Percentiles rank a stretch among this genome's conserved stretches.
phyloP scores from a whole-genome alignment of 2,113 vertebrate genomes.

The Pelusios castaneus region DNA sequence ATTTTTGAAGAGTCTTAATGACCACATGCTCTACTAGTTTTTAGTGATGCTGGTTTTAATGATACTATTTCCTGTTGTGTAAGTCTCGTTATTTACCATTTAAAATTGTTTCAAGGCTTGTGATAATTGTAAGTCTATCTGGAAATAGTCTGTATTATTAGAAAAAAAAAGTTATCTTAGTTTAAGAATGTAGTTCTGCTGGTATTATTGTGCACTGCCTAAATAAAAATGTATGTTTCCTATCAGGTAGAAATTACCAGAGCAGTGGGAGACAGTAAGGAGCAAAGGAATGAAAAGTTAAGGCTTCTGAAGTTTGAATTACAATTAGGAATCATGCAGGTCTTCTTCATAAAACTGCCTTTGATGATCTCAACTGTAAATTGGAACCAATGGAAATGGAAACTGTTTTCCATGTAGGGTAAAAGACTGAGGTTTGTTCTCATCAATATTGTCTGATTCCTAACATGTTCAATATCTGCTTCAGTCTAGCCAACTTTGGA shows the following conservation, averaged over 20 bases:
- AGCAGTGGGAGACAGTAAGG: neutral
- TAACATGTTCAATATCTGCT: neutral
- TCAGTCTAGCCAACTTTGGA: neutral
- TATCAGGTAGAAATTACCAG: neutral
- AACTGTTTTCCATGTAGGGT: neutral
- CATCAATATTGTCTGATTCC: neutral
- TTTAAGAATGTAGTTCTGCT: neutral
- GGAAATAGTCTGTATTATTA: neutral
- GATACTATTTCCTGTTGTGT: neutral
- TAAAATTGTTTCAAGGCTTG: neutral
- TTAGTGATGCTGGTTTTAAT: neutral
- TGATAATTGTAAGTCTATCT: neutral
- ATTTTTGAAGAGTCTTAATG: neutral
- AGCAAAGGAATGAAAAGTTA: neutral
- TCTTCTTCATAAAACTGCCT: neutral
- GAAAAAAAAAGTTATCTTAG: rapidly evolving
- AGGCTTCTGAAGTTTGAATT: neutral
- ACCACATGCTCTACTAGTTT: neutral
- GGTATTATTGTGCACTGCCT: neutral
- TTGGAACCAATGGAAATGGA: neutral
- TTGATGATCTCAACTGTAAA: neutral
- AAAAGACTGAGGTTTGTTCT: neutral
- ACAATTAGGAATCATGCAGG: neutral
- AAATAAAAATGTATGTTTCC: neutral
- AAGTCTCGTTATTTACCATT: neutral